Percentiles rank a stretch among this genome's conserved stretches.
Evolutionary conservation across 1,140 invertebrate species (phyloP).

Genomic region (Diorhabda elongata): DNA sequence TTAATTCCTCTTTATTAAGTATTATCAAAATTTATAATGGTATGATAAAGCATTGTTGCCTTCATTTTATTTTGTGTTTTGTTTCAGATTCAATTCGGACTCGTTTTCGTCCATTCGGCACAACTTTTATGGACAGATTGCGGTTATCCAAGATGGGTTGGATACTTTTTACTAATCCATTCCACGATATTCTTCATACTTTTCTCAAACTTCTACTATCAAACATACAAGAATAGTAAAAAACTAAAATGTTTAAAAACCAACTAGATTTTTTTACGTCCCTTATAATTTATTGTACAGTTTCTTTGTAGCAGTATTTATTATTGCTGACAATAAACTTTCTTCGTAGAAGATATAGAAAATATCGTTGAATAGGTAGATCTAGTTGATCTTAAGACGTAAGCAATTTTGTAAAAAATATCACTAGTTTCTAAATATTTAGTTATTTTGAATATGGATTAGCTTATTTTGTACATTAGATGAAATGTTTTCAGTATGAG

Average conservation of each 20-base stretch:
- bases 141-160: conserved; percentile 71
- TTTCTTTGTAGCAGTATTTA: background rate
- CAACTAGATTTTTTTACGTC: background rate
- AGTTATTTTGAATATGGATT: too few relatives aligned
- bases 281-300: background rate
- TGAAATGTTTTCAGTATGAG: too few relatives aligned
- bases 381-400: too few relatives aligned
- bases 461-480: too few relatives aligned
- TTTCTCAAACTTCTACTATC: conserved; percentile 88
- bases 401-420: too few relatives aligned
- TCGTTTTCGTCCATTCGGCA: conserved; percentile 71
- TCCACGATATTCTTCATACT: conserved; percentile 87
- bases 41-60: too few relatives aligned
- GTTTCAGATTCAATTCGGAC: conserved; percentile 68
- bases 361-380: too few relatives aligned
- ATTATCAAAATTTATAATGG: too few relatives aligned
- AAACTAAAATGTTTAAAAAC: conserved; percentile 6
- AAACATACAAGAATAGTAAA: conserved; percentile 60
- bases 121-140: conserved; percentile 72
- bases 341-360: background rate
- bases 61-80: conserved; percentile 4
- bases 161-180: conserved; percentile 74
- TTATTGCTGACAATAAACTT: background rate
- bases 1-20: too few relatives aligned
- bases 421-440: too few relatives aligned